Evolutionary conservation across 2,888 invertebrate genomes (phyloP), one percentile per base, ranked within the genome.

Genomic region (Minunthozetes semirufus): DNA sequence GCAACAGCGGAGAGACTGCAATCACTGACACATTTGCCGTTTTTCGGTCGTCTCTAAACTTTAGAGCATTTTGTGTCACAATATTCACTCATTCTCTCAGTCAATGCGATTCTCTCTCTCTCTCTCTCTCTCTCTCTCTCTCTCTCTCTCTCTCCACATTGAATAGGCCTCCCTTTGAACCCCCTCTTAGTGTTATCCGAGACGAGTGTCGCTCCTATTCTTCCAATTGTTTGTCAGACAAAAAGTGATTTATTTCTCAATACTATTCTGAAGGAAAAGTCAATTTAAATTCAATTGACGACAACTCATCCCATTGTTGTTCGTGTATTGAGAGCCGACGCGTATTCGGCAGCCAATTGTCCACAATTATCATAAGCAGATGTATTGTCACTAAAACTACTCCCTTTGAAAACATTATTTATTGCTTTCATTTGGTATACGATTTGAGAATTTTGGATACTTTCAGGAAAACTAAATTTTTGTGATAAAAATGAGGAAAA

Each of bases 211-310:
- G 13, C 11, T 68, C 1, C 42, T 46, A 68, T 42, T 42, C 17
- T 33, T 15, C n/a, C 68, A 38, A 25, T 42, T 25, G 4, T 19
- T 22, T 5, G 9, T 22, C 22, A 15, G 13, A 63, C 27, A 68
- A 68, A 42, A 42, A 68, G 68, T 68, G 68, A 68, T 68, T 68
- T 68, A 68, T 68, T 22, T 68, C 8, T 8, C 8, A 61, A 13
- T 6, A 33, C 15, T 42, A 22, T 46, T 66, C 33, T 33, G 15
- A 17, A 42, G 46, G 56, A 61, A 66, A 66, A 68, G 68, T 68
- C 68, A 68, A 68, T 68, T 68, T 68, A 42, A 68, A 42, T 42
- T 68, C 68, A 68, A 68, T 68, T 68, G n/a, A 29, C 61, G 17
- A 63, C 38, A 46, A 33, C 68, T 68, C 68, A 42, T 68, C 68